Evolutionary conservation across 2,888 invertebrate species (phyloP).

Genomic region (Ecdyonurus torrentis): DNA sequence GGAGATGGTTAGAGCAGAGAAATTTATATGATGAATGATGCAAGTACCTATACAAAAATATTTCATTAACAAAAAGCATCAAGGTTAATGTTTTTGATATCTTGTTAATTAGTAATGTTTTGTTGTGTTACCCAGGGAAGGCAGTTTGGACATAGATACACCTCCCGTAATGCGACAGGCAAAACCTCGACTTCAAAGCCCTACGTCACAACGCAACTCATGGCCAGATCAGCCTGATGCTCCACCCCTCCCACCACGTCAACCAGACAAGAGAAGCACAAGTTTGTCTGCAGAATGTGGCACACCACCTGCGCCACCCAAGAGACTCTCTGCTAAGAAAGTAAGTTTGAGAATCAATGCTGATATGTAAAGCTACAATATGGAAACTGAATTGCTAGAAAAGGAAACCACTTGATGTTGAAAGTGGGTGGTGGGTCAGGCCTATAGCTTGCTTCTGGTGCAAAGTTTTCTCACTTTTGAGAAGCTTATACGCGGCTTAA

Average conservation of each 20-base stretch:
- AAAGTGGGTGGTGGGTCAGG: too few relatives aligned
- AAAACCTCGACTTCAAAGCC: background rate
- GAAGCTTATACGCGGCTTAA: too few relatives aligned
- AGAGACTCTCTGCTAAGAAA: conserved; percentile 21
- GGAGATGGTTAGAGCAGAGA: too few relatives aligned
- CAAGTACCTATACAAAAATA: background rate
- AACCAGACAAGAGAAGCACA: conserved; percentile 36
- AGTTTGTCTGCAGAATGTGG: conserved; percentile 27
- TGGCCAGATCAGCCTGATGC: background rate
- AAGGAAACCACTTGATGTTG: too few relatives aligned
- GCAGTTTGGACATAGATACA: background rate
- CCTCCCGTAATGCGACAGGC: background rate
- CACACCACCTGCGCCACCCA: conserved; percentile 31
- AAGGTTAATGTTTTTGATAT: background rate
- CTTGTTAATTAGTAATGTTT: background rate
- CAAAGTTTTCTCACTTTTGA: too few relatives aligned
- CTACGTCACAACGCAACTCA: background rate
- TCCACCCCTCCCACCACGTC: conserved; percentile 3
- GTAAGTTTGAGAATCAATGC: too few relatives aligned
- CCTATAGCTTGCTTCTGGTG: too few relatives aligned
- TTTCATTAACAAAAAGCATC: background rate
- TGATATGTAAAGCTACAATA: too few relatives aligned
- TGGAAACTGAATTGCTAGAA: too few relatives aligned
- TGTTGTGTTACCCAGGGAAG: background rate
- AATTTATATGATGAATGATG: too few relatives aligned